Base-by-base conservation (phyloP, 2,113 vertebrate species). In the Candoia aspera region DNA sequence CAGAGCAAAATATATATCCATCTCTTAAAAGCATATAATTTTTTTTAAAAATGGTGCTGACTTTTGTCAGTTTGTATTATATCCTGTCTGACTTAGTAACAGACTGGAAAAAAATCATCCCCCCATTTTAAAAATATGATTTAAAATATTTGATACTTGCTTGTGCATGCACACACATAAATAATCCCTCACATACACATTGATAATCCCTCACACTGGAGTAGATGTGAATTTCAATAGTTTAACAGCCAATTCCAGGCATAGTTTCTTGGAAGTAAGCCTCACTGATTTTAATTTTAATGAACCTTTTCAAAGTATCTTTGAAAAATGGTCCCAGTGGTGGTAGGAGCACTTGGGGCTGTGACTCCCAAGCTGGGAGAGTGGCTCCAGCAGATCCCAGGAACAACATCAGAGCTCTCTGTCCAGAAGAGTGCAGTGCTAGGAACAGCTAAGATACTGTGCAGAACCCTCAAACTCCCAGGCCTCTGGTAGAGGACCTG, bases 51-150 rank as follows among this genome's bases (percentile, higher is more conserved):
- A 88, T 55, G 91, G 90, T 92, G 73, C 42, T 62, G 2, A 2
- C 8, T 95, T 90, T 90, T 90, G 0, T 9, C 87, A 13, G 9
- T 33, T 92, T 94, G 84, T 26, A 49, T 10, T 6, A 89, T 86
- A 11, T 0, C 13, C 19, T 68, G 83, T 85, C 59, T 1, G 58
- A 23, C 23, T 88, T 12, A 88, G 33, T 37, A 33, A 23, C 8
- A n/a, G 79, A 84, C 19, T 90, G 33, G 13, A 46, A 95, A 73
- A 95, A 91, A 59, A 57, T 19, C 26, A 93, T 86, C 4, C 4
- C 15, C 2, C 55, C 0, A 1, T 19, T 49, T 87, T 29, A 46
- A 64, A 93, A 92, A 24, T 37, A 64, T 5, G 58, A 5, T 4
- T 58, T 10, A 6, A 53, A 89, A 2, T 6, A 79, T 79, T 42